These are phyloP conservation scores for Asarcornis scutulata DNA, from an alignment of 2,113 vertebrate species.

Conservation along the genomic window DNA sequence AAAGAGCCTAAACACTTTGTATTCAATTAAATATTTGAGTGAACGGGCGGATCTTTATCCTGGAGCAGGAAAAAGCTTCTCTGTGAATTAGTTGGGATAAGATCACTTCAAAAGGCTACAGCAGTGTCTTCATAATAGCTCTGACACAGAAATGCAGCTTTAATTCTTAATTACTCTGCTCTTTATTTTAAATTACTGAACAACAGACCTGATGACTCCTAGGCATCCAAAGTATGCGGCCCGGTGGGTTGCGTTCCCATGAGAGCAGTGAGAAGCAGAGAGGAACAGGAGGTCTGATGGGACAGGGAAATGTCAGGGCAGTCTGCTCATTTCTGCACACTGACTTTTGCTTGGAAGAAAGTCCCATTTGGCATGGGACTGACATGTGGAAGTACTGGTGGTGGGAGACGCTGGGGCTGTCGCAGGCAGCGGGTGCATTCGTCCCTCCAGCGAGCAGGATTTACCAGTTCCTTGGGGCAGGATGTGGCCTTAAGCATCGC, in stretches of 20 bases:
- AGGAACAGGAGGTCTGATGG: neutral
- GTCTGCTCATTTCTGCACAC: neutral
- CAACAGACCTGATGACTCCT: neutral
- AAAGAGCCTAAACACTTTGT: neutral
- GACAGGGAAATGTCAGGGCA: neutral
- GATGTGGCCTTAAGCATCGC: neutral
- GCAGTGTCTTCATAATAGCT: neutral
- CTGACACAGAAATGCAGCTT: conserved; percentile 31
- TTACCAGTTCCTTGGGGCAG: conserved; percentile 9
- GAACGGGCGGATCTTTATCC: neutral
- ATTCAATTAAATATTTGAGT: neutral
- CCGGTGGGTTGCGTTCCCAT: neutral
- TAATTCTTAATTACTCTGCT: conserved; percentile 19
- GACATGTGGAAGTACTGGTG: fast-evolving
- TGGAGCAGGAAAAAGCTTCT: neutral
- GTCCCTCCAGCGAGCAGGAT: neutral
- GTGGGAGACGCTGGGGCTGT: neutral
- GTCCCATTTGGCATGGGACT: neutral
- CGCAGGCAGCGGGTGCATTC: neutral
- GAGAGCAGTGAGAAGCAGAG: neutral
- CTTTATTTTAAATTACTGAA: neutral
- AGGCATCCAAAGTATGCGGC: neutral
- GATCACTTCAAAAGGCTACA: conserved; percentile 3
- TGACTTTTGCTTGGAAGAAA: neutral
- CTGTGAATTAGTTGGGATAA: neutral